phyloP scores from a whole-genome alignment of 2,113 vertebrate genomes.

The Anoura caudifer region DNA sequence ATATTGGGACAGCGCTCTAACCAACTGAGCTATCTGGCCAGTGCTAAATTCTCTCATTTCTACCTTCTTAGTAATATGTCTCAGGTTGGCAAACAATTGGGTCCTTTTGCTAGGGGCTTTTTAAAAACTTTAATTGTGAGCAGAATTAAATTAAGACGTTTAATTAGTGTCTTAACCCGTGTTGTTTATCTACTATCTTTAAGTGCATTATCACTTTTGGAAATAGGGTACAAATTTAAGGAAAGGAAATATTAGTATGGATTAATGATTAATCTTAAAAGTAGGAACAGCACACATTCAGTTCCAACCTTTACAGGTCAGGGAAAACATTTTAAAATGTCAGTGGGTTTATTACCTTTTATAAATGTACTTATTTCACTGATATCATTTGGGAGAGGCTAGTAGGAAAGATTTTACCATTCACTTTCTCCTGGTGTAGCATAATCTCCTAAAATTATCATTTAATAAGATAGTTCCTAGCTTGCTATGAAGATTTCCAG shows the following conservation, averaged over 20 bases:
- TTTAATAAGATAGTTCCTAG: conserved; percentile 43
- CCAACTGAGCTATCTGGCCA: no score
- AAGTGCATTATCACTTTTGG: conserved; percentile 29
- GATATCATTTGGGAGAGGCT: conserved; percentile 38
- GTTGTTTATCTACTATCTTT: not conserved
- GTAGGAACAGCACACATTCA: not conserved
- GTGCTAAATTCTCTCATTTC: not conserved
- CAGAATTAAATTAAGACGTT: conserved; percentile 23
- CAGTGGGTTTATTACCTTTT: conserved; percentile 52
- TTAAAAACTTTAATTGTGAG: conserved; percentile 4
- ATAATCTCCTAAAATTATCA: conserved; percentile 39
- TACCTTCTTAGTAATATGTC: not conserved
- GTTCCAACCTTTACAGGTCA: conserved; percentile 34
- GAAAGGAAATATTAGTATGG: conserved; percentile 37
- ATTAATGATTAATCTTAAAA: conserved; percentile 58
- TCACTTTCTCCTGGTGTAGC: conserved; percentile 58
- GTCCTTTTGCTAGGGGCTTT: not conserved
- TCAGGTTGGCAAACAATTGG: conserved; percentile 11
- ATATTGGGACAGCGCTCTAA: no score
- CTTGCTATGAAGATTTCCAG: conserved; percentile 53
- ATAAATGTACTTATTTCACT: conserved; percentile 48
- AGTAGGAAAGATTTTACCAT: conserved; percentile 54
- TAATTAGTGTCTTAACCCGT: not conserved
- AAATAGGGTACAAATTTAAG: conserved; percentile 36
- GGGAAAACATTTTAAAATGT: conserved; percentile 50